Evolutionary conservation across 2,888 invertebrate species (phyloP).

Genomic region (Dusona sp.): DNA sequence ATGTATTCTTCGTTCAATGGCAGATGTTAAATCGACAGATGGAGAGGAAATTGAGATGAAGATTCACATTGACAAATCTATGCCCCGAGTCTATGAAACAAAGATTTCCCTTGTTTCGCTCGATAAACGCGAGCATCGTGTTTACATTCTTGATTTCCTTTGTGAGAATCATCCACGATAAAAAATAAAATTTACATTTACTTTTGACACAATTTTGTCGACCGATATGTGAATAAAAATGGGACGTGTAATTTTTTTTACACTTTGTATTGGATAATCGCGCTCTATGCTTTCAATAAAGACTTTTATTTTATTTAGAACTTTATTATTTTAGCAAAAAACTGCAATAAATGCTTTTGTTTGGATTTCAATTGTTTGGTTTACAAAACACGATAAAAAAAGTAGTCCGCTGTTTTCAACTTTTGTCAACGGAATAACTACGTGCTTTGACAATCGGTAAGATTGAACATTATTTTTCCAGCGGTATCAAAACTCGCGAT

Average conservation of each 20-base stretch:
- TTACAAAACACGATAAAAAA: too few species aligned
- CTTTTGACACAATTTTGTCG: neutral
- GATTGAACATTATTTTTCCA: neutral
- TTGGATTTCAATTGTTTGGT: neutral
- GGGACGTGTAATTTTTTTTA: too few species aligned
- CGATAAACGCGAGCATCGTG: slow-evolving; percentile 71
- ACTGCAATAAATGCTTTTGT: too few species aligned
- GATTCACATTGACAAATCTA: slow-evolving; percentile 68
- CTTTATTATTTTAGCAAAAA: too few species aligned
- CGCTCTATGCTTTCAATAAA: too few species aligned
- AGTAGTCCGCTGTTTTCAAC: neutral
- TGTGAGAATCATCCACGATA: slow-evolving; percentile 30
- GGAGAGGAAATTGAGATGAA: slow-evolving; percentile 64
- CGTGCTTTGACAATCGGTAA: neutral
- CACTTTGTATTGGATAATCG: too few species aligned
- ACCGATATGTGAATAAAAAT: neutral
- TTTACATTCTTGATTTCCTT: slow-evolving; percentile 69
- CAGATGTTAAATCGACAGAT: slow-evolving; percentile 67
- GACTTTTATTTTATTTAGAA: too few species aligned
- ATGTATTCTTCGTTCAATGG: neutral
- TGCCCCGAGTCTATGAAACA: slow-evolving; percentile 66
- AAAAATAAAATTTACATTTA: neutral
- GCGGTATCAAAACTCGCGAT: neutral
- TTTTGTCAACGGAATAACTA: too few species aligned
- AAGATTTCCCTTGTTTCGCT: slow-evolving; percentile 70